Percentiles rank a stretch among this genome's conserved stretches.
phyloP scores from a whole-genome alignment of 2,888 invertebrate species.

The Acanthococcus lagerstroemiae region DNA sequence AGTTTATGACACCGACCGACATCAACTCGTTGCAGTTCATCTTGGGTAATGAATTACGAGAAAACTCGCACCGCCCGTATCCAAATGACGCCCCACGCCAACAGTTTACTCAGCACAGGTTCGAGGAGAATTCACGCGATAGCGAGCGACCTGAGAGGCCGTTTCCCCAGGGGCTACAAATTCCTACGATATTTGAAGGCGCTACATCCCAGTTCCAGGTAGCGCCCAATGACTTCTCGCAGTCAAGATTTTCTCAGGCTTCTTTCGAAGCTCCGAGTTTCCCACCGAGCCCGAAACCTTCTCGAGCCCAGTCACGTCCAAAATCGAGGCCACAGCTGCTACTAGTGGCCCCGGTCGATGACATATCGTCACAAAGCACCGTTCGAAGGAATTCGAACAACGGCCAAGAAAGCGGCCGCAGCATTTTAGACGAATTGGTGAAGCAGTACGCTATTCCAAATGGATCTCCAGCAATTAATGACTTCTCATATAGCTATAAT shows the following conservation, averaged over 20 bases:
- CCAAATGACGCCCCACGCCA: background rate
- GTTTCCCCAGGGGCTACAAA: background rate
- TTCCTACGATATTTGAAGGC: background rate
- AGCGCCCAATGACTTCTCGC: background rate
- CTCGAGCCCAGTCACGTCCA: background rate
- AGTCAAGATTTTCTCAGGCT: background rate
- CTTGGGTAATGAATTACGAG: slow-evolving; percentile 5
- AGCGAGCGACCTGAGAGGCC: background rate
- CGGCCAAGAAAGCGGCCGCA: background rate
- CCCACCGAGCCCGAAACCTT: too few relatives aligned
- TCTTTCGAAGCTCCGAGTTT: slow-evolving; percentile 2
- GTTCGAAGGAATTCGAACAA: background rate
- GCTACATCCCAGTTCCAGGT: background rate
- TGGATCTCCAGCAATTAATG: slow-evolving; percentile 59
- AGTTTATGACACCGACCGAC: background rate
- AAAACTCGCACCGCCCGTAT: background rate
- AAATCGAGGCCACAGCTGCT: background rate
- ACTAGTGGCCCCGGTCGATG: background rate
- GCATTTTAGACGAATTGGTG: slow-evolving; percentile 60
- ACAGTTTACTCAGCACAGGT: background rate
- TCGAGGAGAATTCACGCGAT: background rate
- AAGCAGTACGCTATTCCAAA: slow-evolving; percentile 62
- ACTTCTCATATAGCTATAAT: slow-evolving; percentile 56
- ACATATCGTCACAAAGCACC: background rate
- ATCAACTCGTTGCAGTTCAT: slow-evolving; percentile 5